Evolutionary conservation across 2,797 vertebrate species (phyloP).

Genomic region (Graptemys geographica): DNA sequence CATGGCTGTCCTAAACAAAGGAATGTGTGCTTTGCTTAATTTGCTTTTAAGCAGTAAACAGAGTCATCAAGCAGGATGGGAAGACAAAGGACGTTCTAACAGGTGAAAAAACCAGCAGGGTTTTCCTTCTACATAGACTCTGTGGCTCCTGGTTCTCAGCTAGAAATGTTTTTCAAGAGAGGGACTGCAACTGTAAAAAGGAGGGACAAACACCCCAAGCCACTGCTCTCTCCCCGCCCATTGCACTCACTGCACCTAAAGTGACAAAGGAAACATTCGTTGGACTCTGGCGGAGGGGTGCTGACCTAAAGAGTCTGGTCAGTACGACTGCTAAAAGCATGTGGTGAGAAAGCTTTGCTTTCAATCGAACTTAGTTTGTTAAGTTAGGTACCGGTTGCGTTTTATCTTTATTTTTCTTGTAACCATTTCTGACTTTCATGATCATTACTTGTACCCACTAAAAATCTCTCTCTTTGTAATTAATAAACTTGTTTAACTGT

Average conservation of each 20-base stretch:
- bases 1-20: background rate
- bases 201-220: too few relatives aligned
- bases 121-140: background rate
- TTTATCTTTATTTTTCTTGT: background rate
- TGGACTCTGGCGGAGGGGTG: background rate
- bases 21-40: background rate
- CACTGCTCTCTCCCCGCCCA: background rate
- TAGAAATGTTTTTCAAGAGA: background rate
- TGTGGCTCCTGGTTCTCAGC: background rate
- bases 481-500: background rate
- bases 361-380: background rate
- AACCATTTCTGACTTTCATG: background rate
- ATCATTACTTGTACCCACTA: background rate
- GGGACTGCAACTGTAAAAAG: too few relatives aligned
- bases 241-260: background rate
- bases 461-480: background rate
- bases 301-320: background rate
- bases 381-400: background rate
- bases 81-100: background rate
- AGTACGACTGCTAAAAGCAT: background rate
- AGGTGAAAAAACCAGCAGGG: background rate
- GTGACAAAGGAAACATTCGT: background rate
- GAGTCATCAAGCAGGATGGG: background rate
- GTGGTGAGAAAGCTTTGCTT: background rate
- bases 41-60: background rate